Conservation (phyloP, 2,888 invertebrate genomes). For the Schizotus pectinicornis region DNA sequence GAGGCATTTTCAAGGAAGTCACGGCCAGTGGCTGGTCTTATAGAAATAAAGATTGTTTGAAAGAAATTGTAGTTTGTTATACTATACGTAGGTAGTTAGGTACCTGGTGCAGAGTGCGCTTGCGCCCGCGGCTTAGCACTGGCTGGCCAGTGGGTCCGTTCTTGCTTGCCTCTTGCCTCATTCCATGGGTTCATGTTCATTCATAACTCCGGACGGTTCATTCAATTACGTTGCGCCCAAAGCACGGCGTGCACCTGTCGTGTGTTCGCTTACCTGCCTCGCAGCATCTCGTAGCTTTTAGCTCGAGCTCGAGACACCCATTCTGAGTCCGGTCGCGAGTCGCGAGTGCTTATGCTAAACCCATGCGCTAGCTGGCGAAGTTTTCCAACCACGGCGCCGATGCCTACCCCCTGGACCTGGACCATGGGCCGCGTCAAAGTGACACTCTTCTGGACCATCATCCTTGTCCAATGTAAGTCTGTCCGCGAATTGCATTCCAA, state of each 20-base stretch:
- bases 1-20: conserved; percentile 11
- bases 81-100: background rate
- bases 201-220: conserved; percentile 46
- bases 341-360: conserved; percentile 18
- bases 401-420: background rate
- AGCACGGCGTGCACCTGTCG: conserved; percentile 36
- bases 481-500: conserved; percentile 14
- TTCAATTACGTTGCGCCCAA: conserved; percentile 38
- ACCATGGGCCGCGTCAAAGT: conserved; percentile 28
- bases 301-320: conserved; percentile 9
- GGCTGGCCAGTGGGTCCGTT: conserved; percentile 20
- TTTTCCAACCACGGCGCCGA: too few relatives aligned
- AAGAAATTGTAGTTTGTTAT: conserved; percentile 6
- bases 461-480: conserved; percentile 26
- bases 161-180: conserved; percentile 23
- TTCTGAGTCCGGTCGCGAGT: conserved; percentile 4
- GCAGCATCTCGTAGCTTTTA: conserved; percentile 14
- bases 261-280: conserved; percentile 23
- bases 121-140: conserved; percentile 32
- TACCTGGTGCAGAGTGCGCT: conserved; percentile 20
- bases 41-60: conserved; percentile 17
- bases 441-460: conserved; percentile 15
- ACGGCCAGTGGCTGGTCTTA: conserved; percentile 12
- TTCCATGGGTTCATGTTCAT: conserved; percentile 37
- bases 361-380: conserved; percentile 4